phyloP scores from a whole-genome alignment of 37 sponge, comb jelly and placozoan genomes.

The Axinella damicornis region DNA sequence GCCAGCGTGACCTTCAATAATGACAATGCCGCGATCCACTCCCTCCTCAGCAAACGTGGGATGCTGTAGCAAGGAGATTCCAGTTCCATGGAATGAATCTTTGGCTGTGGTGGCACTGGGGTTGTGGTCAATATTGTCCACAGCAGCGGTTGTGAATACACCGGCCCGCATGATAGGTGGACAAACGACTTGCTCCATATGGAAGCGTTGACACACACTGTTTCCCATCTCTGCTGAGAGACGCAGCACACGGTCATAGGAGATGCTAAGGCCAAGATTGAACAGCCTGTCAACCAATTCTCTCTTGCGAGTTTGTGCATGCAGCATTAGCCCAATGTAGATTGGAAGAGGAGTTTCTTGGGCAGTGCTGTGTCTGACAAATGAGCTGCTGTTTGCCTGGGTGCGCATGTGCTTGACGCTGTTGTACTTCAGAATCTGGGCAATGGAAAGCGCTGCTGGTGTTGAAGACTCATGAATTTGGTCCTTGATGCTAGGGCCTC shows the following conservation, averaged over 20 bases:
- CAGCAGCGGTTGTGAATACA: slow-evolving; percentile 7
- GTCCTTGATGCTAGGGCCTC: no score
- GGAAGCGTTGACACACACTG: slow-evolving; percentile 19
- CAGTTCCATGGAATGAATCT: slow-evolving; percentile 1
- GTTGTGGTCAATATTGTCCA: slow-evolving; percentile 14
- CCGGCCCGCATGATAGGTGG: neutral
- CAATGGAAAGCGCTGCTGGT: no score
- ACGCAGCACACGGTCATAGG: slow-evolving; percentile 43
- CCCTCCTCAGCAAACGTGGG: no score
- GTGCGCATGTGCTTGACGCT: no score
- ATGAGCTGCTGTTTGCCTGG: no score
- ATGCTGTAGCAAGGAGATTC: no score
- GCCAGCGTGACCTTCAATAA: no score
- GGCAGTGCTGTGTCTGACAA: slow-evolving; percentile 1
- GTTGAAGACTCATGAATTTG: no score
- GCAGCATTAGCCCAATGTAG: slow-evolving; percentile 23
- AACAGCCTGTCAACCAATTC: slow-evolving; percentile 39
- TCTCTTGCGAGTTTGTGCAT: slow-evolving; percentile 38
- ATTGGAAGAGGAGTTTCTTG: slow-evolving; percentile 52
- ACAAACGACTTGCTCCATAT: neutral
- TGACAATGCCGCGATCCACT: no score
- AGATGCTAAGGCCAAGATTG: slow-evolving; percentile 35
- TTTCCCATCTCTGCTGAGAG: slow-evolving; percentile 36
- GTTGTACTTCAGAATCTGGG: no score
- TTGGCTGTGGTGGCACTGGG: neutral